phyloP scores from a whole-genome alignment of 2,888 invertebrate genomes.

The Conus canariensis region DNA sequence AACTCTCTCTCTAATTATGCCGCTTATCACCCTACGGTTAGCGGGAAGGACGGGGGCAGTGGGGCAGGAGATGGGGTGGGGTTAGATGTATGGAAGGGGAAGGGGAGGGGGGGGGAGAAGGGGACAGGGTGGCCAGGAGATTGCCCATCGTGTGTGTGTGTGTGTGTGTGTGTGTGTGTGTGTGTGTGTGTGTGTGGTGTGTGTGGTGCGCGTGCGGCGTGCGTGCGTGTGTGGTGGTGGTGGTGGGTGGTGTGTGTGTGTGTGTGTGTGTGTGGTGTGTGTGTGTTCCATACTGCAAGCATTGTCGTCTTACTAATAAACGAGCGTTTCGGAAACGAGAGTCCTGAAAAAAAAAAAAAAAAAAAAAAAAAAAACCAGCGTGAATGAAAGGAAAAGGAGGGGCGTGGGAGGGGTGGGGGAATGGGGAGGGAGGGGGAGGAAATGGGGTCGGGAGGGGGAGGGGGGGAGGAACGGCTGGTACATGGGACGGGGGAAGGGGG shows the following conservation, averaged over 20 bases:
- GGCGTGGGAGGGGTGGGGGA: neutral
- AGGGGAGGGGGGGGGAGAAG: too few species aligned
- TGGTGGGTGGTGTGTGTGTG: neutral
- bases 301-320: too few species aligned
- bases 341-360: neutral
- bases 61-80: neutral
- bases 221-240: too few species aligned
- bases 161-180: neutral
- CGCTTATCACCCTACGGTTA: too few species aligned
- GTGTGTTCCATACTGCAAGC: neutral
- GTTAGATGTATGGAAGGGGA: neutral
- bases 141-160: neutral
- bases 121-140: too few species aligned
- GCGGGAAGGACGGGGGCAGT: too few species aligned
- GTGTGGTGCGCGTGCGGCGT: too few species aligned
- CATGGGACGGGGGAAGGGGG: too few species aligned
- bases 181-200: neutral
- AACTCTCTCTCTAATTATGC: too few species aligned
- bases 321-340: too few species aligned
- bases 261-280: slow-evolving; percentile 20
- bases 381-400: neutral
- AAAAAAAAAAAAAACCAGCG: neutral
- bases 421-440: neutral
- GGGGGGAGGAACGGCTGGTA: too few species aligned
- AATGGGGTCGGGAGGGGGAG: too few species aligned